These are phyloP conservation scores for Vidua chalybeata DNA, from an alignment of 2,113 vertebrate species.

Conservation along the genomic window DNA sequence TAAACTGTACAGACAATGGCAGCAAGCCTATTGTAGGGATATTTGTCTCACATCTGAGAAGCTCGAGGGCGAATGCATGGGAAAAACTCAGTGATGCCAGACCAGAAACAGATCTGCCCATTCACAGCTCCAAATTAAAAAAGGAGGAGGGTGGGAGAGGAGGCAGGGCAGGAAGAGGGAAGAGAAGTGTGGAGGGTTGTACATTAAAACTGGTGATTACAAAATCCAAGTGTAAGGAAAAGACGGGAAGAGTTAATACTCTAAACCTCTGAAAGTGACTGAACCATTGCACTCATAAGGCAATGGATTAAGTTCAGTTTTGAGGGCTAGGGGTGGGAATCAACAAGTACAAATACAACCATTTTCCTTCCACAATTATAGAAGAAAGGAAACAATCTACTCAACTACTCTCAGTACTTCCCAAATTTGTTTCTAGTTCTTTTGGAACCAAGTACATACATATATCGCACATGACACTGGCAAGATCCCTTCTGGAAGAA, in stretches of 20 bases:
- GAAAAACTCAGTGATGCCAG: constrained; percentile 92
- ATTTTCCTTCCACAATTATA: constrained; percentile 72
- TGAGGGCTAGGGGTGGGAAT: constrained; percentile 47
- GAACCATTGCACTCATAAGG: constrained; percentile 60
- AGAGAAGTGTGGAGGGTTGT: constrained; percentile 51
- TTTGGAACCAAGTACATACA: constrained; percentile 77
- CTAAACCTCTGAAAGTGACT: constrained; percentile 64
- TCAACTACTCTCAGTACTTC: constrained; percentile 28
- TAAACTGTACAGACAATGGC: constrained; percentile 90
- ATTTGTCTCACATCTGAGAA: constrained; percentile 85
- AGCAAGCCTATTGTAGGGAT: constrained; percentile 86
- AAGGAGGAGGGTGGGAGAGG: constrained; percentile 52
- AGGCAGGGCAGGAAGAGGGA: constrained; percentile 14
- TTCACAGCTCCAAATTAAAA: constrained; percentile 81
- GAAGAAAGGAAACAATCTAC: constrained; percentile 71
- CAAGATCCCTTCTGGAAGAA: constrained; percentile 75
- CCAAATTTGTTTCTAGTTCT: constrained; percentile 55
- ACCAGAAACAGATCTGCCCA: constrained; percentile 87
- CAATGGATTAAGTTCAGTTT: constrained; percentile 79
- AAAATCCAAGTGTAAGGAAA: constrained; percentile 65
- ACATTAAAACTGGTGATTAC: constrained; percentile 62
- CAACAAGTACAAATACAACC: constrained; percentile 68
- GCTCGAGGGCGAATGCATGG: constrained; percentile 87
- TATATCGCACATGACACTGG: constrained; percentile 77
- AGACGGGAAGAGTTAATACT: constrained; percentile 36